Conservation (phyloP, 2,113 vertebrate genomes). For the Montifringilla adamsi region DNA sequence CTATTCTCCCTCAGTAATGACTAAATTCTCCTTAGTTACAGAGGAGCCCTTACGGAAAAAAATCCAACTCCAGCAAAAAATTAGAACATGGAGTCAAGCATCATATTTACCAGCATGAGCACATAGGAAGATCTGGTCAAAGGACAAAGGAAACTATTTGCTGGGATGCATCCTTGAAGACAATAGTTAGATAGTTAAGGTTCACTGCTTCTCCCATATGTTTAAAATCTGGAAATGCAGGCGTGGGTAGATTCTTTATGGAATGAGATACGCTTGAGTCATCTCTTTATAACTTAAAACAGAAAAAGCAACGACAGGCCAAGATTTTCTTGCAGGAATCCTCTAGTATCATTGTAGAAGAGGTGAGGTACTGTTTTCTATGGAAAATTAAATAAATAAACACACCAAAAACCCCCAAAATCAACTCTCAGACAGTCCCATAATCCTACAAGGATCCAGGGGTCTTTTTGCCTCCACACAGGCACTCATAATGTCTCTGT, state of each 20-base stretch:
- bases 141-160: background rate
- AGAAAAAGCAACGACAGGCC: background rate
- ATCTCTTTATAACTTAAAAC: background rate
- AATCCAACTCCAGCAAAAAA: background rate
- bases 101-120: background rate
- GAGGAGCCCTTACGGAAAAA: background rate
- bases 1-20: background rate
- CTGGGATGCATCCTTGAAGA: background rate
- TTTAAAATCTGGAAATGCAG: background rate
- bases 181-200: background rate
- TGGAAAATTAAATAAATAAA: background rate
- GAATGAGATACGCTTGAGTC: background rate
- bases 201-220: background rate
- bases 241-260: background rate
- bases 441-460: background rate
- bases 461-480: background rate
- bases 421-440: background rate
- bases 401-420: fast-evolving
- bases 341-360: background rate
- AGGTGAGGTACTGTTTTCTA: background rate
- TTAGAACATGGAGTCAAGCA: background rate
- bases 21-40: background rate
- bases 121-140: background rate
- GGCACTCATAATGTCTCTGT: background rate
- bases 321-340: background rate